Conservation (phyloP, 2,113 vertebrate species). For the Lagopus leucura region DNA sequence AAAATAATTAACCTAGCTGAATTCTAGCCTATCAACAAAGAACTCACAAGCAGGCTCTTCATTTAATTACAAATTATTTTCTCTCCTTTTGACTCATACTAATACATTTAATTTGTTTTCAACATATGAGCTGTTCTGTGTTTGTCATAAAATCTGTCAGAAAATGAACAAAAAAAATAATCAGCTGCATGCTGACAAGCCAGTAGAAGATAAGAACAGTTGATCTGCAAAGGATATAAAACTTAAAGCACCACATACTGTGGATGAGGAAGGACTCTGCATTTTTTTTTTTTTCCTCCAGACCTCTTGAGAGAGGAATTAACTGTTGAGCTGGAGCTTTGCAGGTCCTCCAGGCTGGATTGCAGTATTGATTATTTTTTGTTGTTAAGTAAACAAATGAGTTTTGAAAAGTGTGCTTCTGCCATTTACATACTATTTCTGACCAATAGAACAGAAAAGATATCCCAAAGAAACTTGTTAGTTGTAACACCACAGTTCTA, state of each 20-base stretch:
- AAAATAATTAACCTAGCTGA: background rate
- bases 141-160: background rate
- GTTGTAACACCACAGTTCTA: background rate
- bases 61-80: background rate
- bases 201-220: background rate
- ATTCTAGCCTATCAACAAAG: background rate
- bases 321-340: background rate
- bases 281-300: background rate
- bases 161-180: background rate
- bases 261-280: background rate
- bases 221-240: background rate
- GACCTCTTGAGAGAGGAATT: background rate
- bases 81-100: background rate
- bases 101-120: background rate
- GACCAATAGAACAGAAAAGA: constrained; percentile 13
- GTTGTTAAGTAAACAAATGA: background rate
- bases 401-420: background rate
- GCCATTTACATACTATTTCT: background rate
- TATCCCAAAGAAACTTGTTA: constrained; percentile 37
- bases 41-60: background rate
- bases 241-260: background rate
- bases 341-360: background rate
- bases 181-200: background rate
- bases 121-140: background rate
- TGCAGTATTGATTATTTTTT: background rate